Percentiles rank a stretch among this genome's conserved stretches.
Evolutionary conservation across 2,113 vertebrate genomes (phyloP).

Genomic region (Ciconia boyciana): DNA sequence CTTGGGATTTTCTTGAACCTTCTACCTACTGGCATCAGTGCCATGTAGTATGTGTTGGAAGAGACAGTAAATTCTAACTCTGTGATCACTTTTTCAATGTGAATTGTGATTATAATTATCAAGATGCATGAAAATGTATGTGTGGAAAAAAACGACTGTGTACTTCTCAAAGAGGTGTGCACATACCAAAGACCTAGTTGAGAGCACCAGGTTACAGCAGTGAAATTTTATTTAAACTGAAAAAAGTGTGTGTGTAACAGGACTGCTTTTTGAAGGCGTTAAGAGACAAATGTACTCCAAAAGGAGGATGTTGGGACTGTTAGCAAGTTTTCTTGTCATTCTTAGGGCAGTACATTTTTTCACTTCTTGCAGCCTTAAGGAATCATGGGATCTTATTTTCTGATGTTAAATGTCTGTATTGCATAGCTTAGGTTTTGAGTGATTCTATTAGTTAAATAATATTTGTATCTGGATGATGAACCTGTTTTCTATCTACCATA

Average conservation of each 20-base stretch:
- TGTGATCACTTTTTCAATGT: neutral
- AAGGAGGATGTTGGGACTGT: neutral
- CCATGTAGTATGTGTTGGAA: neutral
- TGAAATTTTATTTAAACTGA: neutral
- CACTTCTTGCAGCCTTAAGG: neutral
- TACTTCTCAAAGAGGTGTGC: neutral
- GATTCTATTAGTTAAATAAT: neutral
- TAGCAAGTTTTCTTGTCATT: neutral
- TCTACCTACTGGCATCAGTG: neutral
- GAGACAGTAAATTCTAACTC: neutral
- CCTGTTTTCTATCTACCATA: neutral
- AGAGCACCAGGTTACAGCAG: neutral
- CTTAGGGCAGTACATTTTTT: neutral
- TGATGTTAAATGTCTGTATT: neutral
- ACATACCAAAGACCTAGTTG: neutral
- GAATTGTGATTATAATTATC: neutral
- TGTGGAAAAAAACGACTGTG: neutral
- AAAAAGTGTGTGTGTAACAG: neutral
- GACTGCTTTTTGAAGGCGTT: neutral
- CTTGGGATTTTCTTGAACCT: neutral
- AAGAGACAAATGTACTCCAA: neutral
- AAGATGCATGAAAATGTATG: neutral
- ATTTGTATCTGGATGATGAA: neutral
- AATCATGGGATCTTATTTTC: neutral
- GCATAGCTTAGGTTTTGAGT: neutral